Conservation (phyloP, 2,113 vertebrate species). For the Megalops atlanticus region DNA sequence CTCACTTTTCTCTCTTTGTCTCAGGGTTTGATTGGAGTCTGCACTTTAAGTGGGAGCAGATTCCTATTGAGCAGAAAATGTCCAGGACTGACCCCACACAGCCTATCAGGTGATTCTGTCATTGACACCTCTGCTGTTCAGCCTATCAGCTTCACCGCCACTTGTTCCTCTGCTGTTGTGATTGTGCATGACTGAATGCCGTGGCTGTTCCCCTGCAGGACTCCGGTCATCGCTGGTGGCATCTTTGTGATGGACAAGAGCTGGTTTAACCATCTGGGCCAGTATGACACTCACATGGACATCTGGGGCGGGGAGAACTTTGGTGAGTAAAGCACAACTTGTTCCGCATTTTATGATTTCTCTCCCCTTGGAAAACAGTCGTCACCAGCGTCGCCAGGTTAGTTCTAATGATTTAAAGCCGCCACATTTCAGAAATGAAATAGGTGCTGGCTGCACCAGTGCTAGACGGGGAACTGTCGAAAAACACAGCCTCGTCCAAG, state of each 20-base stretch:
- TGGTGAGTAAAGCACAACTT: slow-evolving; percentile 73
- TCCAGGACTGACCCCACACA: slow-evolving; percentile 90
- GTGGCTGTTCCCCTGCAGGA: slow-evolving; percentile 69
- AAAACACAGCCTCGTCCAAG: neutral
- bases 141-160: neutral
- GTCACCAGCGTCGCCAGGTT: neutral
- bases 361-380: neutral
- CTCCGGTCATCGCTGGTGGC: slow-evolving; percentile 95
- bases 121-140: neutral
- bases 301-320: slow-evolving; percentile 99
- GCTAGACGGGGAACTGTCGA: neutral
- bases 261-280: slow-evolving; percentile 98
- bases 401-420: neutral
- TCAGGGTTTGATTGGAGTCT: slow-evolving; percentile 98
- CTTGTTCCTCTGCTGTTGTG: neutral
- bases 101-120: slow-evolving; percentile 81
- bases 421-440: neutral
- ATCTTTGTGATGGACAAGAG: slow-evolving; percentile 97
- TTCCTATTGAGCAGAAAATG: slow-evolving; percentile 98
- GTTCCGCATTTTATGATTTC: neutral
- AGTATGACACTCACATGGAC: slow-evolving; percentile 98
- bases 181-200: neutral
- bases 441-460: neutral
- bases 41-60: slow-evolving; percentile 99
- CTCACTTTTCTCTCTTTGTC: neutral